Conservation (phyloP, 2,888 invertebrate species). For the Metopia argyrocephala region DNA sequence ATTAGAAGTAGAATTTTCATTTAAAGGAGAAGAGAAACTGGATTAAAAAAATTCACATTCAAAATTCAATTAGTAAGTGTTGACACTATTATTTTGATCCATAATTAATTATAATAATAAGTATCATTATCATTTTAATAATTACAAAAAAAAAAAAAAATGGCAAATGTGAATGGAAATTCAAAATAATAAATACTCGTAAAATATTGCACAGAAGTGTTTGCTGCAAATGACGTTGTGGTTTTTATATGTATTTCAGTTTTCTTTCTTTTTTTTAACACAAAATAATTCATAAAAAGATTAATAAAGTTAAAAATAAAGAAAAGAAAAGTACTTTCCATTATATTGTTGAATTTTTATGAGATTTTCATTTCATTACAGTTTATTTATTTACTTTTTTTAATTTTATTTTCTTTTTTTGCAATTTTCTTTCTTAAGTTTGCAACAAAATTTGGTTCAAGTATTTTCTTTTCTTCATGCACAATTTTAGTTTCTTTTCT, state of each 20-base stretch:
- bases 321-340: slow-evolving; percentile 12
- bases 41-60: slow-evolving; percentile 49
- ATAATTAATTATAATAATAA: slow-evolving; percentile 14
- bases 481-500: background rate
- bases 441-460: slow-evolving; percentile 35
- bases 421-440: slow-evolving; percentile 20
- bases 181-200: too few species aligned
- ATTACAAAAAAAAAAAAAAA: background rate
- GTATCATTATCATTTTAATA: background rate
- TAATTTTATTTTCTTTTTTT: background rate
- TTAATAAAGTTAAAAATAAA: background rate
- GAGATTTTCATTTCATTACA: slow-evolving; percentile 36
- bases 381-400: background rate
- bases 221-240: background rate
- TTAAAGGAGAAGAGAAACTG: background rate
- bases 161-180: background rate
- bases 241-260: background rate
- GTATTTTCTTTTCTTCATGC: slow-evolving; percentile 5
- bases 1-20: background rate
- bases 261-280: too few species aligned
- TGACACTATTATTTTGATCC: slow-evolving; percentile 46
- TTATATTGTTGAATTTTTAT: slow-evolving; percentile 25
- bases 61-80: slow-evolving; percentile 58
- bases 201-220: background rate
- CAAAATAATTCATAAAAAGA: background rate